Evolutionary conservation across 2,888 invertebrate genomes (phyloP).

Genomic region (Drosophila recens): DNA sequence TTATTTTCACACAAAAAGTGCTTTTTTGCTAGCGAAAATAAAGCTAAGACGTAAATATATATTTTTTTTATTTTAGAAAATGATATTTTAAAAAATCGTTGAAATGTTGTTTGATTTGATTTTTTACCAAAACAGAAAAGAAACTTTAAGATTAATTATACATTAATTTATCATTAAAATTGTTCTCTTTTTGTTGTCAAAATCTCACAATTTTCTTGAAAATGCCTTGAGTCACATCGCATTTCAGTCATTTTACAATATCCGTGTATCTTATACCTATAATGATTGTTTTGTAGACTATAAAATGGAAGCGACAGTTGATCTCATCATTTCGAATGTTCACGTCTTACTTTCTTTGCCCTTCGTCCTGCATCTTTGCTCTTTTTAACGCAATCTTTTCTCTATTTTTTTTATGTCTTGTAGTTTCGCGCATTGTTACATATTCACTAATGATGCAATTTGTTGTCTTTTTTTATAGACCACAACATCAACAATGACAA

Average conservation of each 20-base stretch:
- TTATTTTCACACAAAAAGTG: too few species aligned
- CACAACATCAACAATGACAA: too few species aligned
- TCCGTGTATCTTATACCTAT: not conserved
- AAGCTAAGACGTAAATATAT: too few species aligned
- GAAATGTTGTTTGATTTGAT: too few species aligned
- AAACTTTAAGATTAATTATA: too few species aligned
- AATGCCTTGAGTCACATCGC: slow-evolving; percentile 1
- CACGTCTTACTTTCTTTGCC: not conserved
- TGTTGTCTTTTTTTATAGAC: slow-evolving; percentile 50
- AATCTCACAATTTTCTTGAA: not conserved
- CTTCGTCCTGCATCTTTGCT: not conserved
- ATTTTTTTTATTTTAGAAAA: too few species aligned
- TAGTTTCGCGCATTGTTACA: slow-evolving; percentile 42
- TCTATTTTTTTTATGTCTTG: not conserved
- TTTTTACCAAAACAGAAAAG: too few species aligned
- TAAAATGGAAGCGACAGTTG: slow-evolving; percentile 34
- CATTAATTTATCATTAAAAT: too few species aligned
- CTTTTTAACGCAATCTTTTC: not conserved
- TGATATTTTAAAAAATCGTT: too few species aligned
- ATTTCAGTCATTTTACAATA: not conserved
- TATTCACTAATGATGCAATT: slow-evolving; percentile 69
- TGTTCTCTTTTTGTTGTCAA: not conserved
- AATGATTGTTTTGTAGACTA: slow-evolving; percentile 20
- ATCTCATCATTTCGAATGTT: slow-evolving; percentile 42
- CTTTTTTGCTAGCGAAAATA: too few species aligned